A percentile compares a stretch with the other conserved stretches of the same genome.
Conservation (phyloP, 2,888 invertebrate species). For the Sericinus montela region DNA sequence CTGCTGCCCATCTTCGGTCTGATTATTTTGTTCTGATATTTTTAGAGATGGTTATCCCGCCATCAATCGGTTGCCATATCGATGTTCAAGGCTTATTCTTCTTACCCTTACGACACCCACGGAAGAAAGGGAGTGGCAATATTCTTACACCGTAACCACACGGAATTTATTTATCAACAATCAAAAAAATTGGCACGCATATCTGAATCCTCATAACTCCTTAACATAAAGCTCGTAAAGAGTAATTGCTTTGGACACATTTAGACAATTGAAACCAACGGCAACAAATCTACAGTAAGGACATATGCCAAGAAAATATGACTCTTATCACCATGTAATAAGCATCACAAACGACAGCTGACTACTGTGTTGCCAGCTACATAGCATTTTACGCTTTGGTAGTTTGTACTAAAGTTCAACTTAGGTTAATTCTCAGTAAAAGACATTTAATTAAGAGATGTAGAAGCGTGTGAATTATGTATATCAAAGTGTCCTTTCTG, state of each 20-base stretch:
- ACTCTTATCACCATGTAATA: neutral
- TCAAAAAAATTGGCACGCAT: conserved; percentile 1
- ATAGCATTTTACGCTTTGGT: conserved; percentile 9
- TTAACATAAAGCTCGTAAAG: conserved; percentile 30
- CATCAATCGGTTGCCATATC: too few relatives aligned
- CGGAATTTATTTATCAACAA: conserved; percentile 18
- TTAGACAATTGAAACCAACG: conserved; percentile 33
- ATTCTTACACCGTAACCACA: too few relatives aligned
- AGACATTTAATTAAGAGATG: conserved; percentile 19
- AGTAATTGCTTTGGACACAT: conserved; percentile 36
- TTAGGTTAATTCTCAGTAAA: neutral
- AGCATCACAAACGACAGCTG: neutral
- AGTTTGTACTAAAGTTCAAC: conserved; percentile 10
- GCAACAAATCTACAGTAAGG: conserved; percentile 10
- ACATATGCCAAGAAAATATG: conserved; percentile 12
- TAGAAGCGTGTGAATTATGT: conserved; percentile 22
- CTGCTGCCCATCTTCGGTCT: too few relatives aligned
- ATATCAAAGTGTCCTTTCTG: conserved; percentile 10
- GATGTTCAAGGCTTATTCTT: too few relatives aligned
- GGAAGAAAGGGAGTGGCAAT: too few relatives aligned
- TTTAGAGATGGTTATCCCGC: too few relatives aligned
- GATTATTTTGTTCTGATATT: too few relatives aligned
- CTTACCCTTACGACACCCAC: too few relatives aligned
- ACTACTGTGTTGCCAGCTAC: conserved; percentile 14
- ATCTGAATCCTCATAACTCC: conserved; percentile 15